phyloP scores from a whole-genome alignment of 2,113 vertebrate genomes.

The Phalacrocorax aristotelis region DNA sequence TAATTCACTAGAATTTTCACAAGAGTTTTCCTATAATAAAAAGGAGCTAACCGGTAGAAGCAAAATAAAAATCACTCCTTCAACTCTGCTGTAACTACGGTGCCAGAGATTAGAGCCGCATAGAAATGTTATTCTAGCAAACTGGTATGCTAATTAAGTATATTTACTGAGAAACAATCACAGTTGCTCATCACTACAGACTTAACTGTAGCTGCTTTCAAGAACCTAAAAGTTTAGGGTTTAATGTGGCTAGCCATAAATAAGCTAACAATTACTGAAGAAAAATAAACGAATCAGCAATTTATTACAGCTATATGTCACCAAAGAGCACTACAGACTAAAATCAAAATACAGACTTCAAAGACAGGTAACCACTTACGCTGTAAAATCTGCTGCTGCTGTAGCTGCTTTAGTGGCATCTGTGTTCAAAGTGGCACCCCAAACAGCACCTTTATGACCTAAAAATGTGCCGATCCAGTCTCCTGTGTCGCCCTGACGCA shows the following conservation, averaged over 20 bases:
- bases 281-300: background rate
- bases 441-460: slow-evolving; percentile 98
- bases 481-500: slow-evolving; percentile 98
- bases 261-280: background rate
- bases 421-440: slow-evolving; percentile 96
- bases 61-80: background rate
- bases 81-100: background rate
- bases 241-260: background rate
- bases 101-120: background rate
- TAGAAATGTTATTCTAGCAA: background rate
- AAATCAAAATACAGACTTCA: background rate
- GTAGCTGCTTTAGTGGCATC: slow-evolving; percentile 97
- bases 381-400: slow-evolving; percentile 96
- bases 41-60: background rate
- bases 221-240: background rate
- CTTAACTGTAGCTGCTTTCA: background rate
- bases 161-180: background rate
- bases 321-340: background rate
- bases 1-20: background rate
- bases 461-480: slow-evolving; percentile 99
- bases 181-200: fast-evolving
- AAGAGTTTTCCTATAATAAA: background rate
- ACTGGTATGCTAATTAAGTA: background rate
- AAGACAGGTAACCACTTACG: slow-evolving; percentile 81
- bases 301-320: background rate